phyloP scores from a whole-genome alignment of 2,797 vertebrate species.

The Hylomyscus alleni region DNA sequence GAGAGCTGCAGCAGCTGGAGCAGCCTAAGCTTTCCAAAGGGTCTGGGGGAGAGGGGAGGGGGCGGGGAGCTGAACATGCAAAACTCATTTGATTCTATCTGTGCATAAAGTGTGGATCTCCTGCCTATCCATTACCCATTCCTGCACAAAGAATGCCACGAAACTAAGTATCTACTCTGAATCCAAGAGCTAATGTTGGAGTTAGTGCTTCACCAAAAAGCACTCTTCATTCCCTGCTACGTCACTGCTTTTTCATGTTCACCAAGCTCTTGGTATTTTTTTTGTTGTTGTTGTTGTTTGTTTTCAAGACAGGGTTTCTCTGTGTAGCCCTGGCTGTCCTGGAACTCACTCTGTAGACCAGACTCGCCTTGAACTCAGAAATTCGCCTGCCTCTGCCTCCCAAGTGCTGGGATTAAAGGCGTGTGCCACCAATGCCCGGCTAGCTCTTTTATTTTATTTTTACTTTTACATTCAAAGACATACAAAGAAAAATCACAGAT shows the following conservation, averaged over 20 bases:
- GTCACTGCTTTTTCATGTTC: background rate
- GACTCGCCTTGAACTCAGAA: too few species aligned
- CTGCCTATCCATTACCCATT: background rate
- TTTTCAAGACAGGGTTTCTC: too few species aligned
- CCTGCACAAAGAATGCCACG: background rate
- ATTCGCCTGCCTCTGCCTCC: too few species aligned
- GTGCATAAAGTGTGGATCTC: background rate
- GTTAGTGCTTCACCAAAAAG: constrained; percentile 13
- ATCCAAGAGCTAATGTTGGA: constrained; percentile 7
- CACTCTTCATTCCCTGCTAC: background rate
- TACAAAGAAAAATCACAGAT: background rate
- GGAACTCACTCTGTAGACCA: too few species aligned
- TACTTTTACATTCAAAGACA: constrained; percentile 43
- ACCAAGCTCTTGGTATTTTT: background rate
- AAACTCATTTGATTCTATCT: background rate
- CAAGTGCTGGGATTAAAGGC: too few species aligned
- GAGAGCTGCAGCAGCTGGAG: background rate
- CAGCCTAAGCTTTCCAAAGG: background rate
- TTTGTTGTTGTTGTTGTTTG: too few species aligned
- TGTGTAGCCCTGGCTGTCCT: too few species aligned
- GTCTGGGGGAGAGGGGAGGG: background rate
- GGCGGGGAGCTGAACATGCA: background rate
- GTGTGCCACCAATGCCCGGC: too few species aligned
- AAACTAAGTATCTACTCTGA: background rate
- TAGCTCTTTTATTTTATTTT: background rate